These are phyloP conservation scores for Dreissena polymorpha DNA, from an alignment of 1,140 invertebrate species.

Conservation along the genomic window DNA sequence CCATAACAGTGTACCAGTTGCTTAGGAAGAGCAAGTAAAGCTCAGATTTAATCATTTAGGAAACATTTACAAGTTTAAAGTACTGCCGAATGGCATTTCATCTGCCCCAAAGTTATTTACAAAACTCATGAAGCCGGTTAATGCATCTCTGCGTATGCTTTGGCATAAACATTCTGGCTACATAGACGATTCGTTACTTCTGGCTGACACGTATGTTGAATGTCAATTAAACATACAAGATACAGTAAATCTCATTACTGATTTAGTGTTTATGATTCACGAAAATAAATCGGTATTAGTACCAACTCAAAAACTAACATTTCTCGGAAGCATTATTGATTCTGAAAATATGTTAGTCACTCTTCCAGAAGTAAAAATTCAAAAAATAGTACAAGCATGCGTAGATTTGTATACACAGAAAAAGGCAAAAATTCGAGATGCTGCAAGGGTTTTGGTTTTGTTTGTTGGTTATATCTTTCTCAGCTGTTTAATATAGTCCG, in stretches of 20 bases:
- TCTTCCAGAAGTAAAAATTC: slow-evolving; percentile 36
- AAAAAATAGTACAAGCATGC: slow-evolving; percentile 32
- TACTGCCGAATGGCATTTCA: slow-evolving; percentile 9
- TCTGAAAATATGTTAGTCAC: slow-evolving; percentile 41
- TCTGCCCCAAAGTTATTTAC: slow-evolving; percentile 27
- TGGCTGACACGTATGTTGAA: too few relatives aligned
- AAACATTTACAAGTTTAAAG: slow-evolving; percentile 32
- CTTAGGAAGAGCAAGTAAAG: too few relatives aligned
- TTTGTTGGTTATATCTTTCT: too few relatives aligned
- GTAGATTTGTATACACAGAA: neutral
- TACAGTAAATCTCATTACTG: slow-evolving; percentile 22
- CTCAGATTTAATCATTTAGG: slow-evolving; percentile 27
- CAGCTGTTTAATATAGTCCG: too few relatives aligned
- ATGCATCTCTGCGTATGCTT: slow-evolving; percentile 25
- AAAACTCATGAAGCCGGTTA: slow-evolving; percentile 37
- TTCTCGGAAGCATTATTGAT: slow-evolving; percentile 55
- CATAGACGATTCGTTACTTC: slow-evolving; percentile 22
- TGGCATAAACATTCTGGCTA: slow-evolving; percentile 38
- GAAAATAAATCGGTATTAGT: slow-evolving; percentile 51
- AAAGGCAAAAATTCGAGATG: too few relatives aligned
- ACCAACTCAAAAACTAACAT: slow-evolving; percentile 39
- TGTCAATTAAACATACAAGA: slow-evolving; percentile 47
- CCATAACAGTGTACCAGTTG: slow-evolving; percentile 45
- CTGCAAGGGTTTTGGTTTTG: too few relatives aligned
- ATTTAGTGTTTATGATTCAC: slow-evolving; percentile 53